Conservation (phyloP, 2,113 vertebrate species). For the Syngnathus typhle region DNA sequence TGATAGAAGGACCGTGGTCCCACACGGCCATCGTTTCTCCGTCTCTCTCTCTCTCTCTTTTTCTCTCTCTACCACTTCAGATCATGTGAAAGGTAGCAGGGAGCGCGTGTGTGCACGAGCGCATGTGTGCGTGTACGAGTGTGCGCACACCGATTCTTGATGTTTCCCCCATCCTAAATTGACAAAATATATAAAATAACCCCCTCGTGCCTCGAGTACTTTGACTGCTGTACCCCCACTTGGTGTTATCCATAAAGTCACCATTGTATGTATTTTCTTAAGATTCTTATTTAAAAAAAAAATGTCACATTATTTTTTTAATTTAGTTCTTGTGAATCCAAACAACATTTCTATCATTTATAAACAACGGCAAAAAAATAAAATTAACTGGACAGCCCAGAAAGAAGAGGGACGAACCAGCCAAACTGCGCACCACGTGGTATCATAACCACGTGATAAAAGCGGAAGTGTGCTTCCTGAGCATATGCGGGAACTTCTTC, state of each 20-base stretch:
- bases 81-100: conserved; percentile 73
- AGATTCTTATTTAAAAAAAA: no score
- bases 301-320: neutral
- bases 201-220: neutral
- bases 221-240: neutral
- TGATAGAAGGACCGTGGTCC: conserved; percentile 14
- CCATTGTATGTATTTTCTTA: neutral
- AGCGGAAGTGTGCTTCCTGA: conserved; percentile 33
- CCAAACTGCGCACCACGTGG: conserved; percentile 20
- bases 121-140: neutral
- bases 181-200: neutral
- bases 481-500: neutral
- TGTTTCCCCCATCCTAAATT: neutral
- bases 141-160: neutral
- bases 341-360: no score
- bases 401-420: neutral
- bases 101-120: conserved; percentile 29
- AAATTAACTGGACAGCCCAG: no score
- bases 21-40: conserved; percentile 37
- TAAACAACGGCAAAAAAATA: neutral
- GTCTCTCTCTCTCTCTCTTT: conserved; percentile 2
- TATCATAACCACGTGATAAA: conserved; percentile 19
- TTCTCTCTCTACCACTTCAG: conserved; percentile 7
- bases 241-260: neutral
- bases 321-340: no score